A percentile compares a stretch with the other conserved stretches of the same genome.
Evolutionary conservation across 2,888 invertebrate species (phyloP).

Genomic region (Sialis lutaria): DNA sequence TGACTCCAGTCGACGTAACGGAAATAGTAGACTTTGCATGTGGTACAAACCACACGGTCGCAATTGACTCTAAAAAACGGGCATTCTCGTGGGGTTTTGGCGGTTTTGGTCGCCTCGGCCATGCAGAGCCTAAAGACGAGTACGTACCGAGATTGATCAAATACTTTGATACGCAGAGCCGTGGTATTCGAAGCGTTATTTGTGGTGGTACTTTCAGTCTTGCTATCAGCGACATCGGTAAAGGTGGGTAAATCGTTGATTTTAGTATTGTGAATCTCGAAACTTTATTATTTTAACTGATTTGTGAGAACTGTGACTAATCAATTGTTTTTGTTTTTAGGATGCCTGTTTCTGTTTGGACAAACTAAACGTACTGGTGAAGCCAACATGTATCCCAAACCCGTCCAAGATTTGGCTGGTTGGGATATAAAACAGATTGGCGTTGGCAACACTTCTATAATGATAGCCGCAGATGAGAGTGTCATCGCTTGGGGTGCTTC

Average conservation of each 20-base stretch:
- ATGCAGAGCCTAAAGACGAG: conserved; percentile 86
- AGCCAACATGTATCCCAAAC: conserved; percentile 93
- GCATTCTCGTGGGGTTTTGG: conserved; percentile 94
- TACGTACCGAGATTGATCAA: conserved; percentile 66
- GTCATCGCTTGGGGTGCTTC: conserved; percentile 89
- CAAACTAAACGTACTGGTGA: conserved; percentile 86
- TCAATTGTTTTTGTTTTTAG: conserved; percentile 19
- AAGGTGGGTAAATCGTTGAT: conserved; percentile 8
- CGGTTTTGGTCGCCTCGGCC: conserved; percentile 84
- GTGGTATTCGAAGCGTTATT: conserved; percentile 64
- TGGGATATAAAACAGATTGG: conserved; percentile 80
- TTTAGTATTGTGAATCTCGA: neutral
- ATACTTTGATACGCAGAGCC: conserved; percentile 69
- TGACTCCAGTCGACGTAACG: conserved; percentile 67
- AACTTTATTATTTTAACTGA: neutral
- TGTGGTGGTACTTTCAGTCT: conserved; percentile 80
- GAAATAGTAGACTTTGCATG: conserved; percentile 82
- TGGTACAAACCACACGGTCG: conserved; percentile 78
- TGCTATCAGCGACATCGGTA: conserved; percentile 62
- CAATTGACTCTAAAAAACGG: conserved; percentile 74
- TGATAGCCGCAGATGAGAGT: conserved; percentile 79
- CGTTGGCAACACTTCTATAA: conserved; percentile 65
- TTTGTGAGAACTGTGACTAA: conserved; percentile 2
- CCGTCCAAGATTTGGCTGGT: conserved; percentile 82
- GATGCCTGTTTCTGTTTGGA: conserved; percentile 67